Evolutionary conservation across 1,140 invertebrate species (phyloP).

Genomic region (Babylonia areolata): DNA sequence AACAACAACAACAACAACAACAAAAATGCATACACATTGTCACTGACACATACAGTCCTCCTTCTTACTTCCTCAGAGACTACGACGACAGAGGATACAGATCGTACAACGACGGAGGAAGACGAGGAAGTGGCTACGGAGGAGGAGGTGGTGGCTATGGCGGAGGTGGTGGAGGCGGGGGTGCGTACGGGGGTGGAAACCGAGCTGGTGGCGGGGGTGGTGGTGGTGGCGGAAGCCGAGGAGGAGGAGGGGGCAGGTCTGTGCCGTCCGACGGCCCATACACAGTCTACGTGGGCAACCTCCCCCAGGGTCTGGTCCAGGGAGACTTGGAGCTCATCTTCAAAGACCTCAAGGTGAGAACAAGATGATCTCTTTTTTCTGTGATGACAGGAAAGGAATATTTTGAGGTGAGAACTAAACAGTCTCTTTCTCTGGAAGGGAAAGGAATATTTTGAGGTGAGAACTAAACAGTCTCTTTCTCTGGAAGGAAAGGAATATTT

Average conservation of each 20-base stretch:
- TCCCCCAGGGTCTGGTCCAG: slow-evolving; percentile 92
- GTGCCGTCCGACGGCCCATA: slow-evolving; percentile 92
- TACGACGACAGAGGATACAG: slow-evolving; percentile 34
- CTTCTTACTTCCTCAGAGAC: slow-evolving; percentile 1
- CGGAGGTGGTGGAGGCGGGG: slow-evolving; percentile 37
- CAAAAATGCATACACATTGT: too few relatives aligned
- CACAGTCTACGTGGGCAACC: slow-evolving; percentile 94
- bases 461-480: too few relatives aligned
- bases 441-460: too few relatives aligned
- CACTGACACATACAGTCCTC: too few relatives aligned
- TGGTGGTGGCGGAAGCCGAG: slow-evolving; percentile 66
- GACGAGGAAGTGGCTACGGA: background rate
- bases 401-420: too few relatives aligned
- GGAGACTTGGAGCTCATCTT: slow-evolving; percentile 94
- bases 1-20: too few relatives aligned
- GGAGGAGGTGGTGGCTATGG: background rate
- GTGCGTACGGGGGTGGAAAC: slow-evolving; percentile 41
- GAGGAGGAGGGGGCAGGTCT: slow-evolving; percentile 78
- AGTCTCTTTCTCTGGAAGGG: too few relatives aligned
- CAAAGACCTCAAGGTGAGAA: slow-evolving; percentile 80
- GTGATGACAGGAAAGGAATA: too few relatives aligned
- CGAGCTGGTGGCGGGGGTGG: slow-evolving; percentile 47
- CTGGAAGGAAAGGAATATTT: too few relatives aligned
- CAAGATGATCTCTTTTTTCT: too few relatives aligned
- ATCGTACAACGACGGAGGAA: slow-evolving; percentile 28